A percentile compares a stretch with the other conserved stretches of the same genome.
Conservation (phyloP, 2,888 invertebrate species). For the Macrophya alboannulata region DNA sequence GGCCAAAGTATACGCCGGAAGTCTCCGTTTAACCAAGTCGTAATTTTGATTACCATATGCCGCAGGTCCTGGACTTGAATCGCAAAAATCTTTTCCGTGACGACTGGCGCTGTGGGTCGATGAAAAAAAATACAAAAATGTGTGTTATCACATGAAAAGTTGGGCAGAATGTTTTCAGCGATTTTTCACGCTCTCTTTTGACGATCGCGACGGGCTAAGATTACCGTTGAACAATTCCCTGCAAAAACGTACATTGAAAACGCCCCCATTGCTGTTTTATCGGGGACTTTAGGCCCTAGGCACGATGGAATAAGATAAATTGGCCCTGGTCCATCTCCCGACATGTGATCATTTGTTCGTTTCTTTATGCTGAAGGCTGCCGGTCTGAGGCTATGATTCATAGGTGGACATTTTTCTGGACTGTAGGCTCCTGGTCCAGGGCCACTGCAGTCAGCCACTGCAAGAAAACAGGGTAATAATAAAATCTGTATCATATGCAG, state of each 20-base stretch:
- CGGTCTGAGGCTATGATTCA: conserved; percentile 81
- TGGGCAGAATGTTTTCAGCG: not conserved
- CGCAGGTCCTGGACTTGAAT: conserved; percentile 74
- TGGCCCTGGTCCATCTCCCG: conserved; percentile 82
- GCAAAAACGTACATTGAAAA: conserved; percentile 80
- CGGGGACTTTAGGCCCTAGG: conserved; percentile 82
- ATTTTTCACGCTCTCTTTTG: not conserved
- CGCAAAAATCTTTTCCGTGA: conserved; percentile 53
- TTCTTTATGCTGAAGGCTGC: conserved; percentile 84
- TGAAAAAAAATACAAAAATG: not conserved
- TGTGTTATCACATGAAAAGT: not conserved
- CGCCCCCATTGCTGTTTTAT: conserved; percentile 80
- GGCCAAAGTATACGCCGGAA: conserved; percentile 73
- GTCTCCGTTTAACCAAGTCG: conserved; percentile 68
- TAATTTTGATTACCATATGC: conserved; percentile 67
- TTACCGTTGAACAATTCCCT: not conserved
- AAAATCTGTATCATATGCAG: not conserved
- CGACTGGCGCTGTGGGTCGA: conserved; percentile 63
- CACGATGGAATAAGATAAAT: conserved; percentile 82
- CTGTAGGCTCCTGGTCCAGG: conserved; percentile 87
- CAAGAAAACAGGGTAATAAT: not conserved
- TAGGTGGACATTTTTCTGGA: conserved; percentile 82
- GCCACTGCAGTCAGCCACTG: conserved; percentile 73
- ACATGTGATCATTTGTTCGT: conserved; percentile 75
- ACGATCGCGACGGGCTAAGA: too few relatives aligned